Percentiles rank a stretch among this genome's conserved stretches.
Evolutionary conservation across 2,113 vertebrate genomes (phyloP).

Genomic region (Falco punctatus): DNA sequence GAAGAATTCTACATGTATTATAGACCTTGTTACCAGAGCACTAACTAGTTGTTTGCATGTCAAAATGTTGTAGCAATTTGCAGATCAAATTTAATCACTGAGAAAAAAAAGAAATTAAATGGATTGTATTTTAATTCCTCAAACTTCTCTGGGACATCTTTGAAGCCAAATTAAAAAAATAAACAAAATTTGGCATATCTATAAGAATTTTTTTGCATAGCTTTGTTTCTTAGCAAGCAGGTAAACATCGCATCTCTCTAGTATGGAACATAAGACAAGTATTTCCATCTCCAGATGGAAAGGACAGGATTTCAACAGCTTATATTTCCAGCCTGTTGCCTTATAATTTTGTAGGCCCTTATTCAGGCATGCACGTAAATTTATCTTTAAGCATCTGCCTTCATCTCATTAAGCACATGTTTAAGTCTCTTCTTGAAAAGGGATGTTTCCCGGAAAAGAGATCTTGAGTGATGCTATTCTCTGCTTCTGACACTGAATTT

Average conservation of each 20-base stretch:
- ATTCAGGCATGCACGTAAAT: neutral
- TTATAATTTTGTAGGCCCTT: neutral
- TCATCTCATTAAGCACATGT: constrained; percentile 26
- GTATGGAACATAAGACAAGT: neutral
- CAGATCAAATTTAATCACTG: neutral
- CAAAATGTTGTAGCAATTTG: neutral
- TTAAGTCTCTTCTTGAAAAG: neutral
- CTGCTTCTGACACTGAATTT: neutral
- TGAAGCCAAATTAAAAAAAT: neutral
- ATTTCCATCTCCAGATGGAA: neutral
- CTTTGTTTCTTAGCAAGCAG: neutral
- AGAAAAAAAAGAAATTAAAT: neutral
- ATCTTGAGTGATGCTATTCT: neutral
- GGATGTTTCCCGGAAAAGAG: neutral
- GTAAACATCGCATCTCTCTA: neutral
- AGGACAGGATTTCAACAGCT: neutral
- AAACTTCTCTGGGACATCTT: neutral
- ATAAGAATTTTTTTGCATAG: neutral
- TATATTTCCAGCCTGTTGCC: neutral
- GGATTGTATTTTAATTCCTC: neutral
- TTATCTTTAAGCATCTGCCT: constrained; percentile 29
- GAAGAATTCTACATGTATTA: neutral
- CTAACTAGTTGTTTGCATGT: neutral
- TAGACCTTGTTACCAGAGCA: neutral
- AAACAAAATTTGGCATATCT: neutral